Evolutionary conservation across 2,113 vertebrate genomes (phyloP).

Genomic region (Sturnira hondurensis): DNA sequence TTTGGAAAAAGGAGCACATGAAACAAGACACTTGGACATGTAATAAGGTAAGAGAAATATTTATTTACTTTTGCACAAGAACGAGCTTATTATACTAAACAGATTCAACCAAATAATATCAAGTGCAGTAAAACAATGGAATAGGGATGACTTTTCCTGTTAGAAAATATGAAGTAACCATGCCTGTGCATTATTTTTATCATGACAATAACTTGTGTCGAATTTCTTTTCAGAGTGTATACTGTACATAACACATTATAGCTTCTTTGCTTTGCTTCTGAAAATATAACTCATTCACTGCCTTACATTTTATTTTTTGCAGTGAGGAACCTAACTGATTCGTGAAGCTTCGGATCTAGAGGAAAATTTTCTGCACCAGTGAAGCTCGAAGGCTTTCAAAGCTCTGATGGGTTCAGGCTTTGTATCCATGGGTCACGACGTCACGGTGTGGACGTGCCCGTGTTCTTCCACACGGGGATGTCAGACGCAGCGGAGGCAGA

Average conservation of each 20-base stretch:
- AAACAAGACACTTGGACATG: not conserved
- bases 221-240: slow-evolving; percentile 75
- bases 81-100: slow-evolving; percentile 91
- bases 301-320: slow-evolving; percentile 60
- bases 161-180: slow-evolving; percentile 87
- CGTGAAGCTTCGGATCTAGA: slow-evolving; percentile 69
- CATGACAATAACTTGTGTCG: slow-evolving; percentile 77
- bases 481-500: slow-evolving; percentile 66
- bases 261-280: slow-evolving; percentile 77
- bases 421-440: slow-evolving; percentile 57
- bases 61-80: slow-evolving; percentile 98
- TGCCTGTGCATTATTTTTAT: slow-evolving; percentile 83
- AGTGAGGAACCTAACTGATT: slow-evolving; percentile 72
- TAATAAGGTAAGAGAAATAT: slow-evolving; percentile 92
- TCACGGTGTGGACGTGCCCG: slow-evolving; percentile 41
- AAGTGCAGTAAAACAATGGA: slow-evolving; percentile 90
- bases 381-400: slow-evolving; percentile 62
- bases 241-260: slow-evolving; percentile 80
- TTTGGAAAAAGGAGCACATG: not conserved
- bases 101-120: slow-evolving; percentile 89
- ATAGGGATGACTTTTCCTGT: slow-evolving; percentile 86
- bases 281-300: slow-evolving; percentile 76
- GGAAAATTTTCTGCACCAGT: slow-evolving; percentile 64
- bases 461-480: slow-evolving; percentile 64
- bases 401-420: slow-evolving; percentile 40